phyloP scores from a whole-genome alignment of 2,113 vertebrate species.

The Lanius collurio region DNA sequence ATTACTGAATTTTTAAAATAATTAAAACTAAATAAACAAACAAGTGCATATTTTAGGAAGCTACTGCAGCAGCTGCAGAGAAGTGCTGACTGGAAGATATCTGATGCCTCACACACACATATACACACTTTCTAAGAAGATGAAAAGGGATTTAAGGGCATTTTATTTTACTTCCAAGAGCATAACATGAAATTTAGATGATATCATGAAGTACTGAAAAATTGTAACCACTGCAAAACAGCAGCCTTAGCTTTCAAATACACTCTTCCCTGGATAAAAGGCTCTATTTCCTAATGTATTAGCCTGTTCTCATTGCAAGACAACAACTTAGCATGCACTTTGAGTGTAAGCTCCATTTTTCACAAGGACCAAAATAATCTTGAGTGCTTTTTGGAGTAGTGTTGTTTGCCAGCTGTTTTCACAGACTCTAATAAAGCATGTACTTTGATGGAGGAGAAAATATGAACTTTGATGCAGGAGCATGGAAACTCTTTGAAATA shows the following conservation, averaged over 20 bases:
- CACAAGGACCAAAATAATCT: neutral
- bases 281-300: neutral
- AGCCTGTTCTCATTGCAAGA: neutral
- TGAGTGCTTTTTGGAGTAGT: neutral
- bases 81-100: neutral
- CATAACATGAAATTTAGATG: neutral
- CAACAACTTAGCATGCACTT: neutral
- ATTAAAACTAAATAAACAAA: slow-evolving; percentile 38
- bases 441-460: neutral
- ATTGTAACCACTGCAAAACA: neutral
- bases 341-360: neutral
- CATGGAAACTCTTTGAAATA: neutral
- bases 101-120: neutral
- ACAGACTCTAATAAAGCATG: neutral
- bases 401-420: neutral
- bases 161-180: neutral
- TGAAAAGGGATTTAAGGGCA: neutral
- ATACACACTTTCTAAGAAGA: neutral
- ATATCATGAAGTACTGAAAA: neutral
- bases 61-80: neutral
- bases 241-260: neutral
- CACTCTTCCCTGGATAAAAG: neutral
- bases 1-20: slow-evolving; percentile 10
- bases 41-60: neutral
- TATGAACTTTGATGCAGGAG: neutral